A percentile compares a stretch with the other conserved stretches of the same genome.
These are phyloP conservation scores for Notechis scutatus DNA, from an alignment of 2,113 vertebrate species.

Conservation along the genomic window DNA sequence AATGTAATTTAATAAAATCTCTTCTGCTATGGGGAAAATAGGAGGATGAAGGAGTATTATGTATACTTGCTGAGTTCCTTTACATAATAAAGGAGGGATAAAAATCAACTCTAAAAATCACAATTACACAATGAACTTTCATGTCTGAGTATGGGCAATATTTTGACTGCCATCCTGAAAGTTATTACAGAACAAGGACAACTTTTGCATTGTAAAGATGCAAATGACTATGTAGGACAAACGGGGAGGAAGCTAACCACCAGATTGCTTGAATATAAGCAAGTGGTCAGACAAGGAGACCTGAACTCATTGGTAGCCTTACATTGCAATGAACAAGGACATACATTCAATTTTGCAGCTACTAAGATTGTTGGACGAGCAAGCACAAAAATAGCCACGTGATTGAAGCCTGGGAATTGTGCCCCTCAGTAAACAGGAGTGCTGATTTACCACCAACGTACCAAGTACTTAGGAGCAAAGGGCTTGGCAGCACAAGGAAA, in stretches of 20 bases:
- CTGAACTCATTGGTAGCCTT: background rate
- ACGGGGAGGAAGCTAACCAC: background rate
- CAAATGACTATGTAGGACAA: background rate
- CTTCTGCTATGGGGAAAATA: background rate
- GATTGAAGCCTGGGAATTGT: background rate
- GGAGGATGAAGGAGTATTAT: too few species aligned
- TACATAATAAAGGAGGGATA: too few species aligned
- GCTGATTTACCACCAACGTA: too few species aligned
- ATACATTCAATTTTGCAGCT: background rate
- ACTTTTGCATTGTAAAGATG: too few species aligned
- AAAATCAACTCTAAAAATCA: too few species aligned
- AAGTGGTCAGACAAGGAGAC: background rate
- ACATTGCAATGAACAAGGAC: background rate
- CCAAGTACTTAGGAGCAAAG: too few species aligned
- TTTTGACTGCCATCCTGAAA: background rate
- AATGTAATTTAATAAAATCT: background rate
- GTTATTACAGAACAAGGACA: background rate
- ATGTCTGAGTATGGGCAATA: background rate
- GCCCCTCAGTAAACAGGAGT: too few species aligned
- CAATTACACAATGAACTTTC: background rate
- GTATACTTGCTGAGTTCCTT: too few species aligned
- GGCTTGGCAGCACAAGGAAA: too few species aligned
- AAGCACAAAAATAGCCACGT: background rate
- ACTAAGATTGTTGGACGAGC: background rate
- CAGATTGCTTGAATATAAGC: background rate